phyloP scores from a whole-genome alignment of 2,113 vertebrate genomes.

The Psammodynastes pulverulentus region DNA sequence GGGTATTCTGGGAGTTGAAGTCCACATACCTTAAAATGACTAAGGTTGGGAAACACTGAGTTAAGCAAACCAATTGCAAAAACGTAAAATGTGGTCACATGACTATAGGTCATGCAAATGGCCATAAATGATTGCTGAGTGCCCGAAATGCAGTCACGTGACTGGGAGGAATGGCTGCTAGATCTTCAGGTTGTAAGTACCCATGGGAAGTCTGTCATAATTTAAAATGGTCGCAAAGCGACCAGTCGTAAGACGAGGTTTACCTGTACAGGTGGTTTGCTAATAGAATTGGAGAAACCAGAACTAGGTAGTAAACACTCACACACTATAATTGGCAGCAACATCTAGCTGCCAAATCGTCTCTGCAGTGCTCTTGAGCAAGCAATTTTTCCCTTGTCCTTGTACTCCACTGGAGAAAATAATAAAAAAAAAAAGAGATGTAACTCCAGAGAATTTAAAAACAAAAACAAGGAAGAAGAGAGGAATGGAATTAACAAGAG shows the following conservation, averaged over 20 bases:
- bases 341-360: not conserved
- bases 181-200: not conserved
- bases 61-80: not conserved
- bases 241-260: not conserved
- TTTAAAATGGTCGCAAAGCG: not conserved
- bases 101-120: not conserved
- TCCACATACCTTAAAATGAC: too few relatives aligned
- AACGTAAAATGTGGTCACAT: not conserved
- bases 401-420: not conserved
- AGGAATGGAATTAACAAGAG: not conserved
- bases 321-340: not conserved
- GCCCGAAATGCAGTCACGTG: not conserved
- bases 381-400: not conserved
- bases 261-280: not conserved
- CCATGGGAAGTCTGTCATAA: not conserved
- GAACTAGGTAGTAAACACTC: not conserved
- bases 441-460: not conserved
- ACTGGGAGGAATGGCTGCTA: not conserved
- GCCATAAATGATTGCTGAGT: not conserved
- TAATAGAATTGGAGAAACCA: not conserved
- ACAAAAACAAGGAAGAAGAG: not conserved
- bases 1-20: too few relatives aligned
- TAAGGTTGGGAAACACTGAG: too few relatives aligned
- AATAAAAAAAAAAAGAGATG: not conserved
- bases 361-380: not conserved